Evolutionary conservation across 2,888 invertebrate genomes (phyloP).

Genomic region (Frankliniella fusca): DNA sequence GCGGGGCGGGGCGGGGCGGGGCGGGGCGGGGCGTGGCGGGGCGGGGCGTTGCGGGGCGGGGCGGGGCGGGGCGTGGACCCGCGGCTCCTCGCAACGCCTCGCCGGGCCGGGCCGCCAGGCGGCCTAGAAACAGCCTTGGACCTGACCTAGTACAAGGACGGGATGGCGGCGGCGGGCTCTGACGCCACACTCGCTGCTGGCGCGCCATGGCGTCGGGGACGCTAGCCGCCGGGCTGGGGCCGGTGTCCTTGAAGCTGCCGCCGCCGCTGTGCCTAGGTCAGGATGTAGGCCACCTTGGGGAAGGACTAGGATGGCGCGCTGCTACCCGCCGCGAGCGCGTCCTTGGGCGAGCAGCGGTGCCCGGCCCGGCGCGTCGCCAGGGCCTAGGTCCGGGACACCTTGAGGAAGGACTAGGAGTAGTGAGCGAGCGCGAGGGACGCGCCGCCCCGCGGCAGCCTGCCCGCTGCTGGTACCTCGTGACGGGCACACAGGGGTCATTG

Average conservation of each 20-base stretch:
- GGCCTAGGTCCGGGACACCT: background rate
- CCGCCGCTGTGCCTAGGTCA: background rate
- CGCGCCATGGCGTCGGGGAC: no score
- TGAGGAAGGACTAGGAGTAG: background rate
- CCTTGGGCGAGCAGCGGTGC: background rate
- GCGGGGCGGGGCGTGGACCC: no score
- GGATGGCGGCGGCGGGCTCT: no score
- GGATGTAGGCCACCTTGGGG: background rate
- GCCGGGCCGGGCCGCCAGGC: background rate
- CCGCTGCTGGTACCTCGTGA: no score
- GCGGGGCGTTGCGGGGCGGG: no score
- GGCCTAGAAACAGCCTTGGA: slow-evolving; percentile 14
- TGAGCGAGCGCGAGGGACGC: background rate
- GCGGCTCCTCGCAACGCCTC: background rate
- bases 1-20: no score
- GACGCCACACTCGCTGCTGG: background rate
- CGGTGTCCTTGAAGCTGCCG: background rate
- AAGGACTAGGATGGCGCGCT: no score
- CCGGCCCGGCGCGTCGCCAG: no score
- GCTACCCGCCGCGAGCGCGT: background rate
- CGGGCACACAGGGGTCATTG: no score
- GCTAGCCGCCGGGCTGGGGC: background rate
- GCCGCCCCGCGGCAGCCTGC: background rate
- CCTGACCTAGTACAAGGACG: slow-evolving; percentile 12
- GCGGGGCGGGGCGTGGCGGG: no score